phyloP scores from a whole-genome alignment of 2,797 vertebrate genomes.

The Eutrigla gurnardus region DNA sequence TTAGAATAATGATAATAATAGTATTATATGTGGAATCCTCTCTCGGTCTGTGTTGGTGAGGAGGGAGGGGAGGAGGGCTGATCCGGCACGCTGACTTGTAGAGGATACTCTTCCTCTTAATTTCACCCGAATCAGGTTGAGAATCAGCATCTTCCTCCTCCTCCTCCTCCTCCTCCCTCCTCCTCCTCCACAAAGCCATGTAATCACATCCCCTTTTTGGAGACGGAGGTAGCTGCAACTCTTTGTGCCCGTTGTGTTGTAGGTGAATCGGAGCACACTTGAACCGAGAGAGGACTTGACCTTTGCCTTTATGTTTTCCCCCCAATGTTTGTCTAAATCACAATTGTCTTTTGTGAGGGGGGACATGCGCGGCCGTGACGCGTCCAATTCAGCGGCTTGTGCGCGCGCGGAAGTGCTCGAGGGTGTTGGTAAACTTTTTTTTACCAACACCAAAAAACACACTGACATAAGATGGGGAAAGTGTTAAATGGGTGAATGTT shows the following conservation, averaged over 20 bases:
- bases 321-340: conserved; percentile 99
- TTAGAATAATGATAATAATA: conserved; percentile 37
- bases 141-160: conserved; percentile 46
- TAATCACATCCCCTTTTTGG: conserved; percentile 64
- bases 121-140: conserved; percentile 57
- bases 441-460: neutral
- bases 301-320: conserved; percentile 96
- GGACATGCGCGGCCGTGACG: conserved; percentile 95
- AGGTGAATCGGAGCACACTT: conserved; percentile 97
- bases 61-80: neutral
- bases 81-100: conserved; percentile 43
- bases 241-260: conserved; percentile 93
- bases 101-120: conserved; percentile 51
- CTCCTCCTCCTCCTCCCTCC: conserved; percentile 22
- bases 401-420: conserved; percentile 88
- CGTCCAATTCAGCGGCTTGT: conserved; percentile 94
- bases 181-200: conserved; percentile 38
- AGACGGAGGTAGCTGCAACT: conserved; percentile 79
- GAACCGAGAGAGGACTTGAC: conserved; percentile 97
- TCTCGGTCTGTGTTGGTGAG: neutral
- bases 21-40: conserved; percentile 11
- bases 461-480: neutral
- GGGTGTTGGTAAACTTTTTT: conserved; percentile 89
- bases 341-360: conserved; percentile 94
- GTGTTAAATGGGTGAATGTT: neutral